Evolutionary conservation across 2,113 vertebrate genomes (phyloP), one percentile per base, ranked within the genome.

Genomic region (Tragelaphus strepsiceros): DNA sequence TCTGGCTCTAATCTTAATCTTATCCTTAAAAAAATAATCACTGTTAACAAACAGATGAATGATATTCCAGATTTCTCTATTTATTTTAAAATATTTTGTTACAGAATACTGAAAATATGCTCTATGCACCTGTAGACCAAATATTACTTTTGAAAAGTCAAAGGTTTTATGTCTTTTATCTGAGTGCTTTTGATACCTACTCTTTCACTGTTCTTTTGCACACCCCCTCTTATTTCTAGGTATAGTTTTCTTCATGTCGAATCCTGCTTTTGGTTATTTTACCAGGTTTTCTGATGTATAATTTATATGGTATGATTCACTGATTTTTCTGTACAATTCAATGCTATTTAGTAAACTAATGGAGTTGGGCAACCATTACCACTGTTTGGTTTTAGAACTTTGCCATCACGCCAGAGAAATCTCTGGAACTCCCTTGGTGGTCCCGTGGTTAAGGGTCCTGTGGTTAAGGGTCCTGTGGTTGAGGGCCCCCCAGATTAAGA

Each of bases 401-500:
- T 81, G 78, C 16, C 16, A 21, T 53, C 28, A 32, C 0, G 0
- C 21, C 49, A 32, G 16, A 21, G 46, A 32, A 19, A 81, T 81
- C 49, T 32, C 28, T 51, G 35, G 35, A 3, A 14, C 1, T 39
- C 12, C 71, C 21, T 43, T 43, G 71, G 39, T 26, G 35, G 35
- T 24, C 35, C 35, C 13, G 0, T 24, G 35, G 11, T 74, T 12
- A 13, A 74, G 35, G 35, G 1, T 5, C 17, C 64, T 2, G 1
- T 2, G 8, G 16, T 67, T n/a, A 16, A 19, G 61, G 30, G 61
- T 19, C 62, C 32, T 0, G 1, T 17, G 15, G 30, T n/a, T 64
- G 3, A 32, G 30, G 30, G 61, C 16, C 15, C 61, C 64, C 17
- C 0, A 35, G n/a, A 19, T 71, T 35, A 35, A 35, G n/a, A 71